Evolutionary conservation across 2,797 vertebrate genomes (phyloP).

Genomic region (Spondyliosoma cantharus): DNA sequence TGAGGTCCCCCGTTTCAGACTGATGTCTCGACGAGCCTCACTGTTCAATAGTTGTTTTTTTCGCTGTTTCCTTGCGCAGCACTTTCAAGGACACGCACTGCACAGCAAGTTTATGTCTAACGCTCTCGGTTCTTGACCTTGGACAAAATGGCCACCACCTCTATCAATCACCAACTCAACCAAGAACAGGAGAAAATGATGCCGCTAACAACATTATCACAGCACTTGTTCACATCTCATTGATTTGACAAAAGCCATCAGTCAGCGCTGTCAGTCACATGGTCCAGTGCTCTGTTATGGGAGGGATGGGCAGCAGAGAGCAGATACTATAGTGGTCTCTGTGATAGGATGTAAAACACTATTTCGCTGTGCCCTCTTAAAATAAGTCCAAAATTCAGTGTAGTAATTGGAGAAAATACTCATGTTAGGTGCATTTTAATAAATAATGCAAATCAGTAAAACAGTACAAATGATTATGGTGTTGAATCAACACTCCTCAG

Average conservation of each 20-base stretch:
- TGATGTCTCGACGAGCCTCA: neutral
- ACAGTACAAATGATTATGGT: neutral
- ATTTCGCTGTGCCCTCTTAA: neutral
- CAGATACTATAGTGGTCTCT: constrained; percentile 2
- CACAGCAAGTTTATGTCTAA: constrained; percentile 47
- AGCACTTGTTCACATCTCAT: constrained; percentile 81
- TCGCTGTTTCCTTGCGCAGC: constrained; percentile 20
- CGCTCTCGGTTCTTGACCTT: constrained; percentile 70
- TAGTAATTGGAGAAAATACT: neutral
- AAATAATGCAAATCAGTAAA: neutral
- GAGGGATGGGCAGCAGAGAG: constrained; percentile 37
- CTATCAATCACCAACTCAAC: constrained; percentile 79
- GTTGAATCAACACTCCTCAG: neutral
- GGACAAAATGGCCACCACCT: constrained; percentile 62
- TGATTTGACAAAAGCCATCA: constrained; percentile 79
- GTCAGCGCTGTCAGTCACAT: constrained; percentile 64
- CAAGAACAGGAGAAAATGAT: constrained; percentile 78
- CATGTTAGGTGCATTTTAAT: too few relatives aligned
- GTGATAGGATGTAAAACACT: constrained; percentile 11
- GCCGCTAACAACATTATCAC: constrained; percentile 79
- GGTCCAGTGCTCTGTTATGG: constrained; percentile 46
- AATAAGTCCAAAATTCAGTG: neutral
- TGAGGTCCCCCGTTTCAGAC: constrained; percentile 22
- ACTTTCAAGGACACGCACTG: constrained; percentile 52
- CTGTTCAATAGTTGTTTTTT: constrained; percentile 26